Percentiles rank a stretch among this genome's conserved stretches.
Evolutionary conservation across 1,140 invertebrate genomes (phyloP).

Genomic region (Sweltsa coloradensis): DNA sequence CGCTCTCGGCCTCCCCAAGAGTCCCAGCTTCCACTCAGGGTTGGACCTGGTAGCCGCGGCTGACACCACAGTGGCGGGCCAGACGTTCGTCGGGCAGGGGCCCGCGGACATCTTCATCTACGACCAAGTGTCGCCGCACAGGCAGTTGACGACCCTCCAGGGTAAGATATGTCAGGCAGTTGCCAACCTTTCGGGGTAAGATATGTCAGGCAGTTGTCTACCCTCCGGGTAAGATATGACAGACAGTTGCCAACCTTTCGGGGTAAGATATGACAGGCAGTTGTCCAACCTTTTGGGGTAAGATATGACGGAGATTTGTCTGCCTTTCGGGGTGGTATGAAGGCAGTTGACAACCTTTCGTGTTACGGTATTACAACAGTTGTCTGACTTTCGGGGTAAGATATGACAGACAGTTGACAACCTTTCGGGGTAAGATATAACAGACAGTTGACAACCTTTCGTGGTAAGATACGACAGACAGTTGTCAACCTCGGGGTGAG

Average conservation of each 20-base stretch:
- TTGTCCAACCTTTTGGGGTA: conserved; percentile 17
- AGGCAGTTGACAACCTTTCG: too few species aligned
- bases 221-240: too few species aligned
- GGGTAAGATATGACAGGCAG: too few species aligned
- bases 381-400: too few species aligned
- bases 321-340: too few species aligned
- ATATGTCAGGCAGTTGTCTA: too few species aligned
- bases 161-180: conserved; percentile 19
- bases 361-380: too few species aligned
- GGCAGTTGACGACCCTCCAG: conserved; percentile 20
- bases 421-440: conserved; percentile 13
- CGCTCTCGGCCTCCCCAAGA: conserved; percentile 59
- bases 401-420: conserved; percentile 17
- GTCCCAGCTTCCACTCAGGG: conserved; percentile 71
- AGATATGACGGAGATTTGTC: too few species aligned
- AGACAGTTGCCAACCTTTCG: too few species aligned
- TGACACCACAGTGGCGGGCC: not conserved
- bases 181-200: conserved; percentile 18
- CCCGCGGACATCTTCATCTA: not conserved
- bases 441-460: too few species aligned
- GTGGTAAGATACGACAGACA: too few species aligned
- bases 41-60: conserved; percentile 52
- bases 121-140: conserved; percentile 10
- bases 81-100: not conserved
- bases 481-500: too few species aligned